These are phyloP conservation scores for Darevskia mixta DNA, from an alignment of 2,797 vertebrate species.

Conservation along the genomic window DNA sequence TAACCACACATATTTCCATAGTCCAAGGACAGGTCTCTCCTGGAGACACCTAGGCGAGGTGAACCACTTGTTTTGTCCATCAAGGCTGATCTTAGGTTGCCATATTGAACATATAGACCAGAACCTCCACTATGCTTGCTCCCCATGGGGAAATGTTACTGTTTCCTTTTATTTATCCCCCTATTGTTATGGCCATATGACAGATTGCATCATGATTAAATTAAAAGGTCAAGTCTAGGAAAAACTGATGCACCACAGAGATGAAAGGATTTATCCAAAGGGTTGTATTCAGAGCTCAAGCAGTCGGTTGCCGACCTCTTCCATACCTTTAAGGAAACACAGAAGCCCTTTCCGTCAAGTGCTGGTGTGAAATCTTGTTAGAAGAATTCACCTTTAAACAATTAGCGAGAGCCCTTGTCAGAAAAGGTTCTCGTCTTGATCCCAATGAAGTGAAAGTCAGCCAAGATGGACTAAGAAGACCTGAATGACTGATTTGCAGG, in stretches of 20 bases:
- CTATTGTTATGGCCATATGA: neutral
- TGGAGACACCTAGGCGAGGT: neutral
- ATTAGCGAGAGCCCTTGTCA: fast-evolving
- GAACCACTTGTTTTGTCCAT: too few relatives aligned
- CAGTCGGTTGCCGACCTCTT: fast-evolving
- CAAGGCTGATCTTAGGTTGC: neutral
- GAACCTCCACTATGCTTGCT: neutral
- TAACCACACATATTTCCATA: too few relatives aligned
- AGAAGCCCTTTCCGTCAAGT: fast-evolving
- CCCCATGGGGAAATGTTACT: neutral
- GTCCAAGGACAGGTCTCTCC: too few relatives aligned
- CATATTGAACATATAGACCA: neutral
- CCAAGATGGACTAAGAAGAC: neutral
- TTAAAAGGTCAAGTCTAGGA: neutral
- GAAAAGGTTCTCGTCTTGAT: neutral
- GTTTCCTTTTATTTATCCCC: neutral
- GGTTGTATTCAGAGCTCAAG: neutral
- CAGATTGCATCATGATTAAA: neutral
- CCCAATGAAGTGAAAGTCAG: neutral
- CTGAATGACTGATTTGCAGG: neutral
- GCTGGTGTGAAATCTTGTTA: neutral
- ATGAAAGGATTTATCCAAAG: constrained; percentile 1
- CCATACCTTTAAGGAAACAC: neutral
- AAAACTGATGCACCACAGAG: constrained; percentile 8
- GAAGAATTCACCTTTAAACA: neutral